A percentile compares a stretch with the other conserved stretches of the same genome.
Evolutionary conservation across 2,888 invertebrate genomes (phyloP).

Genomic region (Lymantria dispar): DNA sequence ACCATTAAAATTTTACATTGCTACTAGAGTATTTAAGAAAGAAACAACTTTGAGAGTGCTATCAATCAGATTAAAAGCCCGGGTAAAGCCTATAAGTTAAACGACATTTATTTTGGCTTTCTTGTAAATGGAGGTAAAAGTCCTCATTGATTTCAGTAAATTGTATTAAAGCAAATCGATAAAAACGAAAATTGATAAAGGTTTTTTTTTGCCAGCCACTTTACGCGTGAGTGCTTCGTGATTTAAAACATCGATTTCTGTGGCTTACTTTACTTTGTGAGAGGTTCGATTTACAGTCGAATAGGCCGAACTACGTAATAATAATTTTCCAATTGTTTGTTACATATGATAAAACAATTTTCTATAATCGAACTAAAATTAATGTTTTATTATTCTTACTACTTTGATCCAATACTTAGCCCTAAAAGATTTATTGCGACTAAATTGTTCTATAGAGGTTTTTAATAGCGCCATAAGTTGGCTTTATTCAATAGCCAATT

Average conservation of each 20-base stretch:
- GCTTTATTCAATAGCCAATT: constrained; percentile 26
- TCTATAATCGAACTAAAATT: constrained; percentile 22
- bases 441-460: constrained; percentile 14
- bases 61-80: constrained; percentile 42
- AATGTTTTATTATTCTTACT: constrained; percentile 10
- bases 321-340: constrained; percentile 38
- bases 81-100: constrained; percentile 11
- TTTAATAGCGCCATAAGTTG: constrained; percentile 15
- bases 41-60: not conserved
- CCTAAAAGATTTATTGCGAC: constrained; percentile 20
- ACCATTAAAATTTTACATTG: no score
- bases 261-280: constrained; percentile 36
- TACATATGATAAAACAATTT: constrained; percentile 28
- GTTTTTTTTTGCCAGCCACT: constrained; percentile 56
- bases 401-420: constrained; percentile 9
- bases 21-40: no score
- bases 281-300: constrained; percentile 32
- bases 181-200: constrained; percentile 55
- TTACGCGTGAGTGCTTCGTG: constrained; percentile 74
- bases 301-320: constrained; percentile 39
- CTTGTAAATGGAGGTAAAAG: constrained; percentile 65
- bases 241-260: constrained; percentile 53
- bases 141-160: constrained; percentile 57
- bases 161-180: constrained; percentile 60
- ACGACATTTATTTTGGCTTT: constrained; percentile 26